These are phyloP conservation scores for Leptogaster cylindrica DNA, from an alignment of 2,888 invertebrate species.

Conservation along the genomic window DNA sequence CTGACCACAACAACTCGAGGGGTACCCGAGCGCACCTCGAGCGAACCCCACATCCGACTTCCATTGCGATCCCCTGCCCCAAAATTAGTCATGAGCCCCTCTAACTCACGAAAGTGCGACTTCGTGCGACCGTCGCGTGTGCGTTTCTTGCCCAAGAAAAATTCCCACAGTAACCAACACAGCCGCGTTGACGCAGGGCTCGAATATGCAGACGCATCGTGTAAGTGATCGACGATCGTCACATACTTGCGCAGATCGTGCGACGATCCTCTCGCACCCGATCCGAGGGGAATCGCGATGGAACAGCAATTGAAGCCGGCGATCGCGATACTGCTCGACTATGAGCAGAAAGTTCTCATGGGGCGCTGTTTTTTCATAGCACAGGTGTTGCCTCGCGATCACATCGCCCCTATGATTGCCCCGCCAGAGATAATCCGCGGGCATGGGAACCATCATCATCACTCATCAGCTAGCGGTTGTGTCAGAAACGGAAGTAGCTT, in stretches of 20 bases:
- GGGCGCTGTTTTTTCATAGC: conserved; percentile 15
- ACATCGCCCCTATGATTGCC: conserved; percentile 22
- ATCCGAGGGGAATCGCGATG: background rate
- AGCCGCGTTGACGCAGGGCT: background rate
- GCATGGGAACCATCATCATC: too few relatives aligned
- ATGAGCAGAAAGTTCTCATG: conserved; percentile 23
- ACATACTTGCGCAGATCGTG: background rate
- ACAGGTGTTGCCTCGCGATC: conserved; percentile 38
- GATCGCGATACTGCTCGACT: background rate
- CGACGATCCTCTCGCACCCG: background rate
- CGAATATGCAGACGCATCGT: background rate
- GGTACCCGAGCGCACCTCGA: background rate
- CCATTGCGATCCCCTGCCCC: background rate
- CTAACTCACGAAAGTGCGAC: conserved; percentile 41
- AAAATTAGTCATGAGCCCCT: conserved; percentile 6
- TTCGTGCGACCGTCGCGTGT: conserved; percentile 46
- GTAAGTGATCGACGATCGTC: background rate
- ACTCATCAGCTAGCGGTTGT: background rate
- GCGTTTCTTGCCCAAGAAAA: background rate
- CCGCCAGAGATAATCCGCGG: conserved; percentile 6
- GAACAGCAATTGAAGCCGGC: conserved; percentile 19
- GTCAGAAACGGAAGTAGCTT: conserved; percentile 32
- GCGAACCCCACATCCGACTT: conserved; percentile 12
- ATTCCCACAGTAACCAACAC: conserved; percentile 29
- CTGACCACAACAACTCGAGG: background rate